phyloP scores from a whole-genome alignment of 2,113 vertebrate genomes.

The Chauna torquata region DNA sequence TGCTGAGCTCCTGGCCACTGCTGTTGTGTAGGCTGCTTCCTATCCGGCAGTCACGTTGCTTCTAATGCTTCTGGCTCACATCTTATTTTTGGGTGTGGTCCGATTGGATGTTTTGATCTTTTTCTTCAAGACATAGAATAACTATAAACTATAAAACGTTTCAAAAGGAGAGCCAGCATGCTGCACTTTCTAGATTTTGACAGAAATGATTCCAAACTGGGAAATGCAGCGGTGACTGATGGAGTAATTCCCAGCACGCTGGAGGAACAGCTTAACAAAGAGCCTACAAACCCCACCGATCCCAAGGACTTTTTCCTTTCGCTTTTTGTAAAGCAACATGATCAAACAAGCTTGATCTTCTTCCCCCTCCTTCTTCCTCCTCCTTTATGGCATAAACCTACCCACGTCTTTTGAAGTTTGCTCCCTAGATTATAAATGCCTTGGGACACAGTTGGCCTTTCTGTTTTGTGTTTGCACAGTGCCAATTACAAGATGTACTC shows the following conservation, averaged over 20 bases:
- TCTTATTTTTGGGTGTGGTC: background rate
- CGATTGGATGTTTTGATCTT: background rate
- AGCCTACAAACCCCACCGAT: background rate
- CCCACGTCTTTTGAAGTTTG: background rate
- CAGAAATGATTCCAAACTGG: background rate
- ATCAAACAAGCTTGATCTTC: background rate
- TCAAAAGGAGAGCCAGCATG: background rate
- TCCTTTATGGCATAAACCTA: background rate
- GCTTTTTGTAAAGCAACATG: background rate
- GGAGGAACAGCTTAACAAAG: background rate
- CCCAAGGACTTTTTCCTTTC: background rate
- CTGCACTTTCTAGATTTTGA: background rate
- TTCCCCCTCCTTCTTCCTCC: background rate
- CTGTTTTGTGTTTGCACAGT: conserved; percentile 3
- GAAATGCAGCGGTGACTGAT: background rate
- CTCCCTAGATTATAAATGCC: background rate
- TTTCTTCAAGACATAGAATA: background rate
- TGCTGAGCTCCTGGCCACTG: rapidly evolving
- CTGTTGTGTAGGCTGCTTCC: rapidly evolving
- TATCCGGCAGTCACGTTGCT: rapidly evolving
- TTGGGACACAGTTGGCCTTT: background rate
- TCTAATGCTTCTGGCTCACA: rapidly evolving
- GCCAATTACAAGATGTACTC: background rate
- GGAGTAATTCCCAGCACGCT: background rate
- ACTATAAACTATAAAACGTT: background rate